Conservation (phyloP, 2,797 vertebrate species). For the Periophthalmus magnuspinnatus region DNA sequence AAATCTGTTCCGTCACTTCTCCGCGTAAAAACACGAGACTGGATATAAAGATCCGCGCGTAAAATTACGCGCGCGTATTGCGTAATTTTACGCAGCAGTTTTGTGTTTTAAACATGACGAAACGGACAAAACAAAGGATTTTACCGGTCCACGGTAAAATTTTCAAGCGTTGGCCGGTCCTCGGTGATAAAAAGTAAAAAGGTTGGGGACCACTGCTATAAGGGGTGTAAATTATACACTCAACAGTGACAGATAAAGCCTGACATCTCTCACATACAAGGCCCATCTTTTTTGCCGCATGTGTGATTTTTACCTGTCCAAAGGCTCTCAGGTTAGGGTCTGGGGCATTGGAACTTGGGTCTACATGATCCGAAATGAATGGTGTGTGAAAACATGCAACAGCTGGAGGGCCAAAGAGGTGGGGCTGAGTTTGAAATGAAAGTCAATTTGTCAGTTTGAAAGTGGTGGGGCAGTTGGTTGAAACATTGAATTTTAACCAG, state of each 20-base stretch:
- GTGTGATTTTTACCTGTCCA: constrained; percentile 17
- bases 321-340: not conserved
- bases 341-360: not conserved
- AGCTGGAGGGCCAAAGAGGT: not conserved
- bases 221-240: constrained; percentile 51
- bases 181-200: too few species aligned
- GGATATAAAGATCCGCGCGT: too few species aligned
- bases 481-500: not conserved
- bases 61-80: too few species aligned
- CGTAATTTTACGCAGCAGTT: too few species aligned
- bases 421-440: not conserved
- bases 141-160: too few species aligned
- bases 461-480: not conserved
- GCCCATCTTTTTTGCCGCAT: constrained; percentile 36
- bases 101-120: too few species aligned
- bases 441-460: not conserved
- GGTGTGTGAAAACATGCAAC: not conserved
- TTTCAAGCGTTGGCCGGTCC: too few species aligned
- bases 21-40: too few species aligned
- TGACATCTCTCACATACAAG: constrained; percentile 26
- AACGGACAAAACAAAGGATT: too few species aligned
- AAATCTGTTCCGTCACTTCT: too few species aligned
- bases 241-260: constrained; percentile 54
- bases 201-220: too few species aligned
- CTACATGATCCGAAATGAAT: not conserved